Evolutionary conservation across 2,888 invertebrate species (phyloP), one percentile per base, ranked within the genome.

Genomic region (Caenorhabditis sp.): DNA sequence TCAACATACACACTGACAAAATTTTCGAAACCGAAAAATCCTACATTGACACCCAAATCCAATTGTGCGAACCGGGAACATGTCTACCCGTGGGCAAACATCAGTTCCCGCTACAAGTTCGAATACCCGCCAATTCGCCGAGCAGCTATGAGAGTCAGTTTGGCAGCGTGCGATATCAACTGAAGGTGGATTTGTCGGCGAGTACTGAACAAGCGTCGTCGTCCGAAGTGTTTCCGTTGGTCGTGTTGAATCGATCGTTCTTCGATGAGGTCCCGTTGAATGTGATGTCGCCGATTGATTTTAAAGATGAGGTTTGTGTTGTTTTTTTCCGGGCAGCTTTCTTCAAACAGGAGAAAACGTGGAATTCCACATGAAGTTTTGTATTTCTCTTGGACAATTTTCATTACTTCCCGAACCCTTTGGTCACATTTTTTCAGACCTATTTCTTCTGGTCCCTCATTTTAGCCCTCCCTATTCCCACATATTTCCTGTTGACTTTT

Each of bases 1-100:
- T 86, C 8, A 86, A 86, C 64, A 83, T 86, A 37, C 86, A 86
- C 62, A 86, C 86, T 0, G 86, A 86, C 57, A 86, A 86, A 62
- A 86, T 86, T 14, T 86, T 83, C 67, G 86, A 86, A 58, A 86
- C 84, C 1, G 86, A 86, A 58, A 84, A 81, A 70, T 71, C 76
- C 8, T 83, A 79, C 50, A 65, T 85, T 31, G 71, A 81, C 55
- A 66, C 72, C 17, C 66, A 70, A 53, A 58, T 84, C 17, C 62
- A 77, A 36, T 68, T 86, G 1, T 81, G 83, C 49, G 77, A 78
- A 6, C 66, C 73, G n/a, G 76, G 75, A 19, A 78, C 78, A 43
- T 57, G 74, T 37, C 69, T 84, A 17, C 69, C 71, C 14, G 78
- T 81, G 8, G 86, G 86, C 14, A 78, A 85, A 64, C 85, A 86